Conservation (phyloP, 2,113 vertebrate species). For the Hemicordylus capensis region DNA sequence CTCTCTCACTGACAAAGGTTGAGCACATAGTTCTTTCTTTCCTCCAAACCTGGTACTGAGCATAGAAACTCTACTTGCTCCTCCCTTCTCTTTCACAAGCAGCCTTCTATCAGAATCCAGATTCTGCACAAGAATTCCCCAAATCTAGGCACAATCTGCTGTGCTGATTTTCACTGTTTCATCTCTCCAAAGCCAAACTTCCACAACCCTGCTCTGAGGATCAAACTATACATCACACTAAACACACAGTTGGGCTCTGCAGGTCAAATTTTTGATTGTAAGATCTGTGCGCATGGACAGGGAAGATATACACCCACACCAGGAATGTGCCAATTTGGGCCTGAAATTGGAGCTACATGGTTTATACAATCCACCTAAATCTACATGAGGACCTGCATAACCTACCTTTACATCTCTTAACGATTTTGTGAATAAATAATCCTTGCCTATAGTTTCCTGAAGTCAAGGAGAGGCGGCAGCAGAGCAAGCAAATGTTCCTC, state of each 20-base stretch:
- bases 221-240: too few relatives aligned
- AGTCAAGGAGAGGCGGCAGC: neutral
- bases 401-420: conserved; percentile 31
- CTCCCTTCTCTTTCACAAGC: neutral
- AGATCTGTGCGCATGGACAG: too few relatives aligned
- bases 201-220: neutral
- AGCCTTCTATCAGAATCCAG: conserved; percentile 8
- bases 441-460: conserved; percentile 24
- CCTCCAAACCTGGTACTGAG: neutral
- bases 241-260: too few relatives aligned
- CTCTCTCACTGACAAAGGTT: too few relatives aligned
- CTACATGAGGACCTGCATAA: neutral
- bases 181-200: neutral
- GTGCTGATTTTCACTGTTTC: neutral
- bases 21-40: too few relatives aligned
- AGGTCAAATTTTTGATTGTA: too few relatives aligned
- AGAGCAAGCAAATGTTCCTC: neutral
- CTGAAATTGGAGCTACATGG: neutral
- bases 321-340: too few relatives aligned
- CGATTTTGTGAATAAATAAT: neutral
- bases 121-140: conserved; percentile 33
- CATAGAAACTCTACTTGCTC: neutral
- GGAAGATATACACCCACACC: too few relatives aligned
- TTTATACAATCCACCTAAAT: neutral
- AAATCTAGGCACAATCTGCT: neutral